Evolutionary conservation across 2,888 invertebrate species (phyloP), one percentile per base, ranked within the genome.

Genomic region (Leuctra nigra): DNA sequence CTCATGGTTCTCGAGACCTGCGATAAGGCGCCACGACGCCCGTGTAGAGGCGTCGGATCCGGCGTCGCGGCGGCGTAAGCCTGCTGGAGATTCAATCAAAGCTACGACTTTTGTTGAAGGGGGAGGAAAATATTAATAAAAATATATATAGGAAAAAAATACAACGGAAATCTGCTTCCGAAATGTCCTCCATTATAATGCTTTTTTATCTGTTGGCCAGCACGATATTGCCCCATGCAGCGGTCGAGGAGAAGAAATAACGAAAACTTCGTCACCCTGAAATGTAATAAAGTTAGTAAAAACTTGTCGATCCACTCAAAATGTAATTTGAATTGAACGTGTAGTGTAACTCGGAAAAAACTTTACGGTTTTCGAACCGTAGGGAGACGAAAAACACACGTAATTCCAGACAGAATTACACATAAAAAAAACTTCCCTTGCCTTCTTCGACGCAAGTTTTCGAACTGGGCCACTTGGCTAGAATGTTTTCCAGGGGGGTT

Each of bases 401-500:
- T 53, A 56, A 56, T 53, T 52, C 52, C 18, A 56, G 53, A 53
- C 56, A 56, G 29, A 39, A 41, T 44, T 39, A 23, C n/a, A 46
- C 46, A 22, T n/a, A 41, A 24, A 53, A 47, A 18, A 14, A 57
- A 57, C 46, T 57, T 57, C n/a, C n/a, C 33, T 41, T 52, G 54
- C 47, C 20, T 50, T 35, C 20, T 50, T 35, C 14, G 18, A 18
- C 24, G 18, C 20, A 54, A 57, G 35, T 57, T 57, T 14, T 4
- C 36, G 39, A 57, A 57, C 53, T 57, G 48, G 57, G 54, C 38
- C 57, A 57, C 57, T 57, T 57, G 54, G 56, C 46, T 46, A 53
- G 41, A 47, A 39, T 24, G 47, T 47, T 47, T 47, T 47, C 25
- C n/a, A 18, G 4, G 11, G 44, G 35, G 35, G 50, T 9, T 14